phyloP scores from a whole-genome alignment of 2,888 invertebrate genomes.

The Enchytraeus crypticus region DNA sequence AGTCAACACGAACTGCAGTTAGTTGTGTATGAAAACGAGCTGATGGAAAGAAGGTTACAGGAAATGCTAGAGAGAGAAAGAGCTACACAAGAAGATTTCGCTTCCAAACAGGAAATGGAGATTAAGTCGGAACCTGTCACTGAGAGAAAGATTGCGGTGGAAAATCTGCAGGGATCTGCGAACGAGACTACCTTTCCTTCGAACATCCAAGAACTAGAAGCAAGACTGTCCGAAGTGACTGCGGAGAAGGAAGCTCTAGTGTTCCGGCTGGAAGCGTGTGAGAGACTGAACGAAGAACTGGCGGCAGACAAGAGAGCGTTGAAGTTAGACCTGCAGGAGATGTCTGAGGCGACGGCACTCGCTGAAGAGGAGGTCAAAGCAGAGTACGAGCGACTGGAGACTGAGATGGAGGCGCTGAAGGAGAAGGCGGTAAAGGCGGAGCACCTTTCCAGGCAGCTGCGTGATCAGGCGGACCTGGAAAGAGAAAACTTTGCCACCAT shows the following conservation, averaged over 20 bases:
- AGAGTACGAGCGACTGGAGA: not conserved
- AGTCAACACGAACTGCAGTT: too few species aligned
- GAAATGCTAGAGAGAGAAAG: too few species aligned
- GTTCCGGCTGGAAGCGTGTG: not conserved
- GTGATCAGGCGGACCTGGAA: not conserved
- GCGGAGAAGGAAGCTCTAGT: not conserved
- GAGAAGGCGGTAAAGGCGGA: slow-evolving; percentile 5
- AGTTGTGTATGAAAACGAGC: too few species aligned
- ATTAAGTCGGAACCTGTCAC: too few species aligned
- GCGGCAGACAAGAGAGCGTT: not conserved
- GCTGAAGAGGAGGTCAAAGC: not conserved
- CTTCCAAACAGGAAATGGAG: too few species aligned
- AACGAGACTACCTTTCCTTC: not conserved
- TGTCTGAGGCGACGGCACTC: not conserved
- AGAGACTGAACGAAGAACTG: not conserved
- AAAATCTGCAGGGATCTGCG: not conserved
- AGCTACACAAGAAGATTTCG: too few species aligned
- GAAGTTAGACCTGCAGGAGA: not conserved
- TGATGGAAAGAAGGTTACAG: too few species aligned
- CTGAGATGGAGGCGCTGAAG: not conserved
- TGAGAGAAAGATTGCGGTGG: too few species aligned
- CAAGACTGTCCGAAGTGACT: not conserved
- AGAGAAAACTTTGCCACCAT: not conserved
- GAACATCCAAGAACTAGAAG: not conserved
- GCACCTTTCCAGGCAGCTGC: not conserved